Percentiles rank a stretch among this genome's conserved stretches.
phyloP scores from a whole-genome alignment of 1,140 invertebrate species.

The Coenobita brevimanus region DNA sequence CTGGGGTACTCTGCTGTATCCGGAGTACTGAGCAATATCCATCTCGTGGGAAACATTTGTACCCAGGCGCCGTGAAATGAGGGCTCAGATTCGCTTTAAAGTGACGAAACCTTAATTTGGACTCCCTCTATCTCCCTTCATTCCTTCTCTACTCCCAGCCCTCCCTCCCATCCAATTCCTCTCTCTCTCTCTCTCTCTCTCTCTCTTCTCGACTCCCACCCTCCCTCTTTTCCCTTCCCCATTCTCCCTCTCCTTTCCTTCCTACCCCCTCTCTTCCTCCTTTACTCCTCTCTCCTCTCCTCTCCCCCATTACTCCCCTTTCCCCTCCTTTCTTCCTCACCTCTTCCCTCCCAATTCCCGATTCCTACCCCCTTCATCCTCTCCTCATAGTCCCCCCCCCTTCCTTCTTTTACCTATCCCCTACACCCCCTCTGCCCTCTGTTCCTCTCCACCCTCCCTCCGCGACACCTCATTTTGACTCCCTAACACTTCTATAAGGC shows the following conservation, averaged over 20 bases:
- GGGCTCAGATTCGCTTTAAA: too few species aligned
- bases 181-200: constrained; percentile 7
- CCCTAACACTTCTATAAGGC: too few species aligned
- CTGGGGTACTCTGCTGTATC: too few species aligned
- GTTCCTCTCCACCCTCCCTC: too few species aligned
- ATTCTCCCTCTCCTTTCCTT: neutral
- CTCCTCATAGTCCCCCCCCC: too few species aligned
- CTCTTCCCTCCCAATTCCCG: neutral
- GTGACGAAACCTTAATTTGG: neutral
- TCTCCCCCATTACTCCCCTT: neutral
- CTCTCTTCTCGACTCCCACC: neutral
- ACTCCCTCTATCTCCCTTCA: neutral
- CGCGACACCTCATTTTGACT: too few species aligned
- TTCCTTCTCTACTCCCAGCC: neutral
- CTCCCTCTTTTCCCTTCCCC: neutral
- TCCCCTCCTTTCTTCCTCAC: neutral
- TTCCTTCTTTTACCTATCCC: too few species aligned
- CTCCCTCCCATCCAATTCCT: neutral
- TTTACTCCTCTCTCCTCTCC: neutral
- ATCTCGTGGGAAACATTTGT: too few species aligned
- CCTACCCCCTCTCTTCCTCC: neutral
- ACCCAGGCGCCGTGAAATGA: too few species aligned
- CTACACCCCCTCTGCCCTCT: too few species aligned
- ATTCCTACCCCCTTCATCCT: too few species aligned
- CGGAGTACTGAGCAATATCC: too few species aligned